These are phyloP conservation scores for Drosophila auraria DNA, from an alignment of 1,140 invertebrate species.

Conservation along the genomic window DNA sequence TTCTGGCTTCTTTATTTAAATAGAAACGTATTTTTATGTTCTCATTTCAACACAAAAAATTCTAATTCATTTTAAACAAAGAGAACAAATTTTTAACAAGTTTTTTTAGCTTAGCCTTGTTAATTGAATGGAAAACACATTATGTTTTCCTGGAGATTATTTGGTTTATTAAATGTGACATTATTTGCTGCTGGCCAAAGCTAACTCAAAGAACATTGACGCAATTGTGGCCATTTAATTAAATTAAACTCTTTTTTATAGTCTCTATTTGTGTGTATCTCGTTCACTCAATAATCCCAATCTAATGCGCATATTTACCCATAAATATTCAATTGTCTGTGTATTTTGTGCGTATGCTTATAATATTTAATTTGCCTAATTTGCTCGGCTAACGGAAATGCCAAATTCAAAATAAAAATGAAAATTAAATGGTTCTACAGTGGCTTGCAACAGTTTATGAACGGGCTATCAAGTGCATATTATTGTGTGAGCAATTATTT, in stretches of 20 bases:
- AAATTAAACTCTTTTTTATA: conserved; percentile 30
- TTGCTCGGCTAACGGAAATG: conserved; percentile 4
- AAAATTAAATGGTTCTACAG: conserved; percentile 16
- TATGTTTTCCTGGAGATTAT: conserved; percentile 20
- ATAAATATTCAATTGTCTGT: conserved; percentile 35
- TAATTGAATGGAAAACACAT: conserved; percentile 7
- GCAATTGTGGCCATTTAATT: conserved; percentile 43
- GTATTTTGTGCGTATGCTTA: conserved; percentile 16
- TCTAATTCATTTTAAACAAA: conserved; percentile 6
- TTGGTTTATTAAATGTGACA: conserved; percentile 42
- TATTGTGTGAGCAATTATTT: not conserved
- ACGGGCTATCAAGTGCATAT: not conserved
- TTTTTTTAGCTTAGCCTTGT: not conserved
- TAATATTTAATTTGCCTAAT: conserved; percentile 42
- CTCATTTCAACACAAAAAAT: not conserved
- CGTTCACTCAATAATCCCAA: conserved; percentile 30
- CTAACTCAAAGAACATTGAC: conserved; percentile 8
- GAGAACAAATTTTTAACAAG: not conserved
- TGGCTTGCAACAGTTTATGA: not conserved
- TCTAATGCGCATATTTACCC: conserved; percentile 31
- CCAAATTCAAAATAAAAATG: conserved; percentile 10
- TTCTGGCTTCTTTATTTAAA: too few relatives aligned
- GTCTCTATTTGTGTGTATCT: not conserved
- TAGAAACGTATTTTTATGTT: too few relatives aligned
- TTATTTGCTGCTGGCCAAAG: conserved; percentile 12